Evolutionary conservation across 2,797 vertebrate species (phyloP).

Genomic region (Phoebastria nigripes): DNA sequence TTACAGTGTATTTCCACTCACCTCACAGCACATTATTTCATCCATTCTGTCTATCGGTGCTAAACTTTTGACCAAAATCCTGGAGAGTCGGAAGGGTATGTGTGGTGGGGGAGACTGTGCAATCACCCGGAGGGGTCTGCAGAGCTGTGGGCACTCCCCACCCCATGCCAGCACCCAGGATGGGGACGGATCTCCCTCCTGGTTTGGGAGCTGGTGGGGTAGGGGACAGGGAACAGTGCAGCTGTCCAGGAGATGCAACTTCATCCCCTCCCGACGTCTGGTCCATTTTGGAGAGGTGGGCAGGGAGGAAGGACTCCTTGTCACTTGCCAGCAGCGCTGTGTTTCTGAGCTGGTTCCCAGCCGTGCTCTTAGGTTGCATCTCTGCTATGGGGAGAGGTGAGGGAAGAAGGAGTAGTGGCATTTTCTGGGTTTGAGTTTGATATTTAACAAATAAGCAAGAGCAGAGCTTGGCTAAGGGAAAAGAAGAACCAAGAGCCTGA

Average conservation of each 20-base stretch:
- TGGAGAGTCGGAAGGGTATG: fast-evolving
- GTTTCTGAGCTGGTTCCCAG: background rate
- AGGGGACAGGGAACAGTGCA: background rate
- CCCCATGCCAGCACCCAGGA: fast-evolving
- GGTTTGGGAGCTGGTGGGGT: background rate
- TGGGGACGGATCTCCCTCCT: background rate
- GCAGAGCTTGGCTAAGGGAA: background rate
- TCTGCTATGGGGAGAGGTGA: background rate
- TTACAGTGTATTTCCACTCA: background rate
- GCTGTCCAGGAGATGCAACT: background rate
- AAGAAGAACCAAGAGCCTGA: background rate
- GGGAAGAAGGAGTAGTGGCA: background rate
- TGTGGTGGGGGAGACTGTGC: background rate
- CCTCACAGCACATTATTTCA: background rate
- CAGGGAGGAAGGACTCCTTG: background rate
- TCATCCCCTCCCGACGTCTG: background rate
- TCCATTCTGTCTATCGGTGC: background rate
- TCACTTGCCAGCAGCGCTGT: background rate
- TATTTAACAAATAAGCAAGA: background rate
- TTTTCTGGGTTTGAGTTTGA: background rate
- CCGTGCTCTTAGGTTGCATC: background rate
- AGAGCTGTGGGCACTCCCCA: background rate
- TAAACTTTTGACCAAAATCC: constrained; percentile 30
- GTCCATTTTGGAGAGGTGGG: background rate
- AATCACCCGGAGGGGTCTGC: background rate